A percentile compares a stretch with the other conserved stretches of the same genome.
phyloP scores from a whole-genome alignment of 2,888 invertebrate species.

The Alcis repandata region DNA sequence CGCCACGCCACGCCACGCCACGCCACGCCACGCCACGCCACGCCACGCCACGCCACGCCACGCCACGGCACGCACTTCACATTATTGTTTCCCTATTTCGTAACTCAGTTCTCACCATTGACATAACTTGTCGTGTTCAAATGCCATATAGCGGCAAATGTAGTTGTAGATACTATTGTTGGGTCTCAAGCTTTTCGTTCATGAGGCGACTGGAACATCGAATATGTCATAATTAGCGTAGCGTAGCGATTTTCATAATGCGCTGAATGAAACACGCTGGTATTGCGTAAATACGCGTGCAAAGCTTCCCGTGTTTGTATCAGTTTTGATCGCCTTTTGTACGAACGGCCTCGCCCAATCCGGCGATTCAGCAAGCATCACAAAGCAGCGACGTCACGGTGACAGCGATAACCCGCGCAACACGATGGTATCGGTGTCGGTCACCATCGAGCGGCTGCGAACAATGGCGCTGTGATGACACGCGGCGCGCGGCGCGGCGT shows the following conservation, averaged over 20 bases:
- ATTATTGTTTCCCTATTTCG: slow-evolving; percentile 3
- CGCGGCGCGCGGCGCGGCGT: background rate
- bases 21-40: no score
- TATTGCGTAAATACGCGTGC: background rate
- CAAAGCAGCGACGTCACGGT: background rate
- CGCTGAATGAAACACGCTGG: background rate
- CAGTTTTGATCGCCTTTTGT: background rate
- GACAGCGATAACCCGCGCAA: background rate
- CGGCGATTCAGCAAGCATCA: background rate
- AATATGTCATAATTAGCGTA: no score
- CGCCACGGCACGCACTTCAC: background rate
- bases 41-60: no score
- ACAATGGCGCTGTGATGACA: background rate
- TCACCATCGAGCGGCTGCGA: background rate
- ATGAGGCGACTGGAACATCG: background rate
- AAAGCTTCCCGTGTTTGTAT: background rate
- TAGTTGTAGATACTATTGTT: slow-evolving; percentile 3
- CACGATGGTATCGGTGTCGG: background rate
- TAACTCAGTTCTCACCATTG: background rate
- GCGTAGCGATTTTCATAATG: background rate
- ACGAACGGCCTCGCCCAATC: background rate
- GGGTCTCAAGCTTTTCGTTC: background rate
- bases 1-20: no score
- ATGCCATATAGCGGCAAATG: background rate
- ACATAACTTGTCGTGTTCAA: background rate